Percentiles rank a stretch among this genome's conserved stretches.
phyloP scores from a whole-genome alignment of 2,888 invertebrate species.

The Chrysomela aeneicollis region DNA sequence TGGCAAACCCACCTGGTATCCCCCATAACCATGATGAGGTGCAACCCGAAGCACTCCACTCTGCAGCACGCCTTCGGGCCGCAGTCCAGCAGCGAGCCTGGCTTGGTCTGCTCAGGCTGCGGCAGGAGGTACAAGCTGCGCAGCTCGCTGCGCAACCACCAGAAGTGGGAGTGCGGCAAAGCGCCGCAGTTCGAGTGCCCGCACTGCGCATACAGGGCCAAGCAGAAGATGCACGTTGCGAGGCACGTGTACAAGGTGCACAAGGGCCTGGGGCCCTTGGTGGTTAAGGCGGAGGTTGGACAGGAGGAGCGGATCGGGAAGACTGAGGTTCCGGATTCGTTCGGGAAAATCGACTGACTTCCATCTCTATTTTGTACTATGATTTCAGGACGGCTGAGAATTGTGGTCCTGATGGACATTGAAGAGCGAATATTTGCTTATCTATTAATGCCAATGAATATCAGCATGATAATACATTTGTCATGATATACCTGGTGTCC shows the following conservation, averaged over 20 bases:
- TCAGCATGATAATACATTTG: too few species aligned
- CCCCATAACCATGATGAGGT: conserved; percentile 65
- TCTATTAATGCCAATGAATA: too few species aligned
- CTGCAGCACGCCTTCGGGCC: not conserved
- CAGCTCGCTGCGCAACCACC: conserved; percentile 79
- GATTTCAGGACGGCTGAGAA: too few species aligned
- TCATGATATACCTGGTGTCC: too few species aligned
- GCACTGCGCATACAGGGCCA: conserved; percentile 78
- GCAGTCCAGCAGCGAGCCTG: conserved; percentile 48
- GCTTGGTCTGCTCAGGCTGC: conserved; percentile 70
- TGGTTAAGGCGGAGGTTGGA: conserved; percentile 19
- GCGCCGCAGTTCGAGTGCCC: conserved; percentile 82
- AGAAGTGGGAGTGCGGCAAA: conserved; percentile 83
- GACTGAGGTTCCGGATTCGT: too few species aligned
- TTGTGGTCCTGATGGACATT: too few species aligned
- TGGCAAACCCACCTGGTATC: conserved; percentile 73
- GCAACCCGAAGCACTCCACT: conserved; percentile 41
- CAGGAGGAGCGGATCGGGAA: not conserved
- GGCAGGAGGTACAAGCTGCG: conserved; percentile 83
- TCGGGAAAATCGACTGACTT: too few species aligned
- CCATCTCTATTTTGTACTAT: too few species aligned
- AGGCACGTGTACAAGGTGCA: conserved; percentile 81
- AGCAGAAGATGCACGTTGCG: conserved; percentile 82
- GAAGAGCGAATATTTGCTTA: too few species aligned
- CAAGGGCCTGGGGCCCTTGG: conserved; percentile 37